A percentile compares a stretch with the other conserved stretches of the same genome.
Evolutionary conservation across 2,888 invertebrate genomes (phyloP).

Genomic region (Sipunculus nudus): DNA sequence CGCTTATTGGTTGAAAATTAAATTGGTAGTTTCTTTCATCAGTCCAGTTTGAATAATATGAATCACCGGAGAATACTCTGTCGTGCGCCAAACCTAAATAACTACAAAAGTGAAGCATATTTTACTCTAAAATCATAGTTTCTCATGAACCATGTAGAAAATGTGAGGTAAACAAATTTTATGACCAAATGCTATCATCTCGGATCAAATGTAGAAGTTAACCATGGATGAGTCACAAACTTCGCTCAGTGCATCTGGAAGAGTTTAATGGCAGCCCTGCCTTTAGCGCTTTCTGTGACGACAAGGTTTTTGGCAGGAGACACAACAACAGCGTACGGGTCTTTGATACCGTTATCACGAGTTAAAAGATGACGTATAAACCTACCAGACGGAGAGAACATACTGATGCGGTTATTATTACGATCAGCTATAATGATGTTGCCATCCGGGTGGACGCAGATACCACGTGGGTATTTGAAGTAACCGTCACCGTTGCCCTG

Average conservation of each 20-base stretch:
- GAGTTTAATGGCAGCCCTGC: constrained; percentile 35
- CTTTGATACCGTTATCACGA: constrained; percentile 29
- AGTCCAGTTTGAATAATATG: no score
- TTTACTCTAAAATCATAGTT: no score
- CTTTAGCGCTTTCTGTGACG: constrained; percentile 35
- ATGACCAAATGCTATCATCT: no score
- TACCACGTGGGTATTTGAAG: constrained; percentile 36
- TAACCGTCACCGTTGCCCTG: constrained; percentile 37
- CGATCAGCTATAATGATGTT: constrained; percentile 40
- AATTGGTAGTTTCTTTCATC: no score
- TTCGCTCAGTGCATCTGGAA: constrained; percentile 31
- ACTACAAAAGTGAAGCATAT: no score
- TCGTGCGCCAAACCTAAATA: no score
- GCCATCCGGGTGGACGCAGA: constrained; percentile 35
- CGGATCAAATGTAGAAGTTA: no score
- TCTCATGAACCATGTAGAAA: no score
- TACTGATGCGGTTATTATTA: constrained; percentile 37
- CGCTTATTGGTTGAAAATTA: no score
- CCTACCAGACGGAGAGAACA: constrained; percentile 29
- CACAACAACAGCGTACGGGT: constrained; percentile 36
- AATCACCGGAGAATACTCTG: no score
- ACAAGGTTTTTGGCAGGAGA: constrained; percentile 32
- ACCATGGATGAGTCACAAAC: no score
- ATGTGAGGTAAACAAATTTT: no score
- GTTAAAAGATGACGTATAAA: constrained; percentile 40